Evolutionary conservation across 2,113 vertebrate species (phyloP), one percentile per base, ranked within the genome.

Genomic region (Numida meleagris): DNA sequence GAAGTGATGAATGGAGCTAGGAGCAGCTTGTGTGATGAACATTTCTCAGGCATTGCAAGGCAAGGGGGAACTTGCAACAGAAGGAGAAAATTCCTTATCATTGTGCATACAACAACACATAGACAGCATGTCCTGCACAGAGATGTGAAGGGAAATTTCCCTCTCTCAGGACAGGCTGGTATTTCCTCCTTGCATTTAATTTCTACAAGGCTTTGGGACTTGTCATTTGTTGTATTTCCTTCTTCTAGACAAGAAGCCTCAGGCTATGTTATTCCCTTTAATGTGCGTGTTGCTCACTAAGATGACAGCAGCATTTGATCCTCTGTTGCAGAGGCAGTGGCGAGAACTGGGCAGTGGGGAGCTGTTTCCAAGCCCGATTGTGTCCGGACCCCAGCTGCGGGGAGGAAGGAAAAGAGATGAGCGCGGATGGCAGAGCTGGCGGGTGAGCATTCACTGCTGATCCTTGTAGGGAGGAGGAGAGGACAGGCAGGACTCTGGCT

Each of bases 251-350:
- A 75, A 72, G 66, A 46, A 33, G 66, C 81, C 46, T 2, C 10
- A n/a, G 89, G 87, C 70, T 87, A 15, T 7, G 34, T 61, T 86
- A 36, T 43, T 87, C 50, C 53, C 63, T 82, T 51, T 65, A 61
- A 59, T 63, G 8, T 2, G 1, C 17, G 5, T 43, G 2, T 75
- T 27, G 61, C 38, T 90, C 42, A 25, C 38, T 10, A 7, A 23
- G 65, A 14, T 63, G 8, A 14, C 8, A 36, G 15, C 2, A 2
- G 24, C 4, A 14, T 88, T 80, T 55, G 59, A 33, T 34, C 1
- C 1, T 50, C 31, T 1, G 3, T 21, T 10, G 13, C 33, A 10
- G 27, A 58, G 12, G 6, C 0, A 0, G 5, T 57, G 19, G 27
- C 36, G 34, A 55, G 48, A 62, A 0, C 48, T 1, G 0, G 58